Base-by-base conservation (phyloP, 64 coral and sea anemone genomes). In the Catalaphyllia jardinei region DNA sequence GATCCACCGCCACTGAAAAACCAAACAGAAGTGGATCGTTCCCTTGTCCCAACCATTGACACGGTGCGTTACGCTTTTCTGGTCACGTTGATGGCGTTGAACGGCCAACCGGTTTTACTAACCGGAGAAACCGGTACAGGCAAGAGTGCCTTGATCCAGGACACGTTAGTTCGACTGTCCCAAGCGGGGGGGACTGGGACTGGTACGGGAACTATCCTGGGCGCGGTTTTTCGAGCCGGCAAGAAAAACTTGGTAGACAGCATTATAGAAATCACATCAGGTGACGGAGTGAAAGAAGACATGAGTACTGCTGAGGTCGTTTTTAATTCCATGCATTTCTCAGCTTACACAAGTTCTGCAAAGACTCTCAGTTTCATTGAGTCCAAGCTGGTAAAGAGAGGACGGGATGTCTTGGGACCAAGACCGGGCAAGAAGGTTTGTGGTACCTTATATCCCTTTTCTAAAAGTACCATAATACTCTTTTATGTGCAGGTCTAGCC, bases 31-130 rank as follows among this genome's bases (percentile, higher is more conserved):
- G 88, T 97, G 62, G 95, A 97, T 24, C 90, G 90, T 24, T 95
- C 93, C 65, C 81, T 99, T 24, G 94, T 99, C 2, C 97, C 97
- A 31, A 99, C 97, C 28, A 72, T 93, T 24, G 97, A 99, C 42
- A 99, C 94, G 24, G 79, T 95, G 49, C 94, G 97, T 12, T 95
- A 99, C 55, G 86, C 73, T 20, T 99, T 99, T 60, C 91, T 99
- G 16, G 8, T 99, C 8, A 60, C 97, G 7, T 76, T 99, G 38
- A 82, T 99, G 88, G 72, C 88, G 29, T 64, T 99, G 4, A 93
- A 79, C 25, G 89, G 93, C 15, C 87, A 93, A 55, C 94, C 97
- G 25, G 94, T 99, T 62, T 73, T 99, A 12, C 60, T 99, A 76
- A 99, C 94, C 65, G 97, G 97, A 20, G 94, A 83, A 75, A 75